Evolutionary conservation across 2,113 vertebrate species (phyloP), one percentile per base, ranked within the genome.

Genomic region (Bombycilla garrulus): DNA sequence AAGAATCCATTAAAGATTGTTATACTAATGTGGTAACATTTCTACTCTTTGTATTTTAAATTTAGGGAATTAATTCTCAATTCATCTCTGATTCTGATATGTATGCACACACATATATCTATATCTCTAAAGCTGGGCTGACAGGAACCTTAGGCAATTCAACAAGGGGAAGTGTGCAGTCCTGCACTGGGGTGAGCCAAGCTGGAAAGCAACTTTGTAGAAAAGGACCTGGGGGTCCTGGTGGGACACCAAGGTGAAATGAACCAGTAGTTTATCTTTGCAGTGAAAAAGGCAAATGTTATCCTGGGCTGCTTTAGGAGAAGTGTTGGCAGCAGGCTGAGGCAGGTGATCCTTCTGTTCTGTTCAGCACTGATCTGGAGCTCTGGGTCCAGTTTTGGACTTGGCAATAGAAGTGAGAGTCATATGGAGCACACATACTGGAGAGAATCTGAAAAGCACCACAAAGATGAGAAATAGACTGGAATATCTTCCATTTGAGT

Each of bases 61-160:
- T 62, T 21, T 53, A 36, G 25, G 17, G 31, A 71, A 47, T 58
- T 70, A 22, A 16, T 60, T 81, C 25, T 83, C 42, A 13, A 2
- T 28, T 17, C 13, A 31, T 13, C 33, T 80, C 38, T 73, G 54
- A 26, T 80, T 85, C 14, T n/a, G 23, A 25, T 9, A n/a, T 14
- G 16, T 13, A 11, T 5, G n/a, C 1, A n/a, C 1, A 36, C 4
- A 31, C 6, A 36, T 45, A 4, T 38, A 15, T 57, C 15, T 33
- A 6, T 22, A 11, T 13, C 28, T 28, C 12, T n/a, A 2, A 26
- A 17, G n/a, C 7, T 57, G 22, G 20, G 5, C 44, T 86, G 38
- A 69, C n/a, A 38, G 40, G 18, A 72, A 18, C 16, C 4, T 18
- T 21, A 26, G 25, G 56, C 35, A 70, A 45, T 38, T 86, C 18